Base-by-base conservation (phyloP, 2,888 invertebrate species). In the Conops quadrifasciatus region DNA sequence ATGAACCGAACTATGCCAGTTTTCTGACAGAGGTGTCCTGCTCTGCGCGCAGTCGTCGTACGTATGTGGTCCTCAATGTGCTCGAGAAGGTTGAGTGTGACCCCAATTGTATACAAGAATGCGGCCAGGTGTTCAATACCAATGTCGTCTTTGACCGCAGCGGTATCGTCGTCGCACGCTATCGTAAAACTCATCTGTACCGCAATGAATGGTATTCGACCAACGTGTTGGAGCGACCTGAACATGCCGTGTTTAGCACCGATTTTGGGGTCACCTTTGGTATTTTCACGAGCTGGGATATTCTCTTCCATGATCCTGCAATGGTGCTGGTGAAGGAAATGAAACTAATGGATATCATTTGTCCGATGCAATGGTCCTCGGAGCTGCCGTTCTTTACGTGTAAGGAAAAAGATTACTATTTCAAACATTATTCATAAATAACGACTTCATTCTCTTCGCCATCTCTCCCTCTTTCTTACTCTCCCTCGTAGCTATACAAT, bases 211-310 rank as follows among this genome's bases (percentile, higher is more conserved):
- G 87, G 88, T 3, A 89, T 88, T 36, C 83, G 82, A 7, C 88
- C 87, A 75, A 87, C 83, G 77, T 81, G 19, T 76, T 80, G 2
- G 71, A 72, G 0, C 82, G 84, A 1, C 87, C 90, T 0, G 90
- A 92, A 36, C 76, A 90, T n/a, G 88, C 90, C 0, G 84, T 88
- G 0, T 94, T 94, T 80, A 83, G 81, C 0, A 92, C 94, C 0
- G 94, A 94, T 82, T 94, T 94, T 78, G 92, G 91, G 3, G 92
- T 93, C 0, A 90, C 88, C 2, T 94, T 95, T 80, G 95, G 94
- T 0, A 89, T 92, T 75, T 91, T 93, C 80, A 92, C 92, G 63
- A 95, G 95, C 83, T 95, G 95, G 82, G 96, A 96, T 80, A 89
- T 95, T 45, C 82, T 94, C 79, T 95, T 93, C 86, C 88, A 91